Conservation (phyloP, 2,888 invertebrate genomes). For the Synergus japonicus region DNA sequence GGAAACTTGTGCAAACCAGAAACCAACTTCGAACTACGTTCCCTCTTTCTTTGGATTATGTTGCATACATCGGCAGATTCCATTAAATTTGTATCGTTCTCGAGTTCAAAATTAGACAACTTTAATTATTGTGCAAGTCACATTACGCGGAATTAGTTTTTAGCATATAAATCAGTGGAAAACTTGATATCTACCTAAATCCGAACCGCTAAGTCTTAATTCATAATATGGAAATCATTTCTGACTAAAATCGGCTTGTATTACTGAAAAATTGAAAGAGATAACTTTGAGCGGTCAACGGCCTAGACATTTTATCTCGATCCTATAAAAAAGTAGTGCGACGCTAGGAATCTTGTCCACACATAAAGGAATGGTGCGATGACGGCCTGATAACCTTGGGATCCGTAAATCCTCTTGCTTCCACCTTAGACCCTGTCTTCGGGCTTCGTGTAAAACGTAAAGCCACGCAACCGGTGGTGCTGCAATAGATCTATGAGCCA, state of each 20-base stretch:
- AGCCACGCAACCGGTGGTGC: slow-evolving; percentile 46
- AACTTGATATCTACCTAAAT: too few species aligned
- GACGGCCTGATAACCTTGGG: slow-evolving; percentile 54
- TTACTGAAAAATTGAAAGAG: slow-evolving; percentile 30
- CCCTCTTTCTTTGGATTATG: not conserved
- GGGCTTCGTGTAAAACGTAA: slow-evolving; percentile 45
- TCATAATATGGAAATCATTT: not conserved
- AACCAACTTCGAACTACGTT: slow-evolving; percentile 23
- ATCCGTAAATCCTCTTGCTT: slow-evolving; percentile 49
- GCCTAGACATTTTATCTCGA: slow-evolving; percentile 52
- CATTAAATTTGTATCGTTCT: not conserved
- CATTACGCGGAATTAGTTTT: not conserved
- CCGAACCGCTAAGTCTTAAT: too few species aligned
- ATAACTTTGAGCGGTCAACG: slow-evolving; percentile 50
- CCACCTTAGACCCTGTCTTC: slow-evolving; percentile 44
- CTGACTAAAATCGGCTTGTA: not conserved
- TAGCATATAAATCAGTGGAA: not conserved
- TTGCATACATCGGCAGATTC: not conserved
- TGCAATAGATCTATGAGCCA: slow-evolving; percentile 39
- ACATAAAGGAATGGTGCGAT: slow-evolving; percentile 50
- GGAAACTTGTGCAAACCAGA: slow-evolving; percentile 45
- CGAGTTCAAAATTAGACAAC: not conserved
- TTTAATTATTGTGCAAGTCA: not conserved
- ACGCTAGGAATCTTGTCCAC: slow-evolving; percentile 43
- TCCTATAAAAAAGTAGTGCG: slow-evolving; percentile 50